Conservation (phyloP, 2,113 vertebrate species). For the Hemibagrus wyckioides region DNA sequence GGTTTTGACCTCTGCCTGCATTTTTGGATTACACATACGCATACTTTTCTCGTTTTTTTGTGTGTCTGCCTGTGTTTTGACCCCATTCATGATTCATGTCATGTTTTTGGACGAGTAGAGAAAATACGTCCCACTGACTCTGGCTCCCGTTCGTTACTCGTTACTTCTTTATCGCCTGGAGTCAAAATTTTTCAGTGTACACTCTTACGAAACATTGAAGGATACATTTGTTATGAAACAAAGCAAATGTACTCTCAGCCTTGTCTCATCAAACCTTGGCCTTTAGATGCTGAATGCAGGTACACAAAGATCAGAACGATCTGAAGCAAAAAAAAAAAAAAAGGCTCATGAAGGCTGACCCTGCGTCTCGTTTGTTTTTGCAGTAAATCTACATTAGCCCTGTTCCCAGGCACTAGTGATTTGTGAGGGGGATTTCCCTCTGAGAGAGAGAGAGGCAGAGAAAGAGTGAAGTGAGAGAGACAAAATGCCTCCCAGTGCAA, state of each 20-base stretch:
- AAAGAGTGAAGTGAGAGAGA: constrained; percentile 21
- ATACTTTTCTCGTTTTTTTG: neutral
- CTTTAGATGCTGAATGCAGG: constrained; percentile 1
- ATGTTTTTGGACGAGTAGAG: neutral
- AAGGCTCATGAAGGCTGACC: neutral
- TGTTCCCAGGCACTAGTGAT: constrained; percentile 44
- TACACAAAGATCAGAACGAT: neutral
- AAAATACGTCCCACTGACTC: neutral
- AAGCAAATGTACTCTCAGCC: neutral
- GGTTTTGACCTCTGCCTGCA: neutral
- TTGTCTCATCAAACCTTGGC: neutral
- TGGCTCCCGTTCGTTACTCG: neutral
- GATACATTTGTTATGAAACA: neutral
- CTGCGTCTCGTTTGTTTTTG: constrained; percentile 12
- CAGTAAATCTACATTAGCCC: constrained; percentile 42
- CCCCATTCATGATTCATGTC: neutral
- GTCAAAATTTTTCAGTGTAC: neutral
- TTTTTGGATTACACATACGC: too few relatives aligned
- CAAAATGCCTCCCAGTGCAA: constrained; percentile 7
- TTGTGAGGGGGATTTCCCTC: constrained; percentile 52
- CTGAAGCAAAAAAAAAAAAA: neutral
- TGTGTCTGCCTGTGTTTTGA: neutral
- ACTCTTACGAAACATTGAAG: neutral
- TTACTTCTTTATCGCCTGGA: neutral
- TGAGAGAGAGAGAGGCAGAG: constrained; percentile 24